Evolutionary conservation across 2,113 vertebrate genomes (phyloP).

Genomic region (Lethenteron camtschaticum): DNA sequence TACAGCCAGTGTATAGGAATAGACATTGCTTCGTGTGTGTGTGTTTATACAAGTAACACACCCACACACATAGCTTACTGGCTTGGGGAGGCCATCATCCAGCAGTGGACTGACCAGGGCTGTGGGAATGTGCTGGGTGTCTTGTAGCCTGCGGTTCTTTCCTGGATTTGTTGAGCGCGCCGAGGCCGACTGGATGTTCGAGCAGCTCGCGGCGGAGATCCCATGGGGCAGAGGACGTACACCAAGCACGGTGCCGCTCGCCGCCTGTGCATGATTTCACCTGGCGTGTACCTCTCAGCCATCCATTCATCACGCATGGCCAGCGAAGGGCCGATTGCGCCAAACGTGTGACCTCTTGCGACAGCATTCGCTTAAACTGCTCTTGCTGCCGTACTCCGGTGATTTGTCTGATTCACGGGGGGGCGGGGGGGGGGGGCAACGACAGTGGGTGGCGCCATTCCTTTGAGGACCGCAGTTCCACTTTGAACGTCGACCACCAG

Average conservation of each 20-base stretch:
- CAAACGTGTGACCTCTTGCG: background rate
- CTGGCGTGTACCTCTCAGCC: background rate
- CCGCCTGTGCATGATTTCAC: background rate
- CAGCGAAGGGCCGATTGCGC: too few relatives aligned
- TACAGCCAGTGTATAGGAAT: background rate
- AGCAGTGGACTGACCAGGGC: background rate
- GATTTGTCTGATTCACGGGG: conserved; percentile 12
- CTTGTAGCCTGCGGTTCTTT: conserved; percentile 33
- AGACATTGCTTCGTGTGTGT: background rate
- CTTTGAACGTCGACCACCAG: too few relatives aligned
- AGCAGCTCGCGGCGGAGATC: conserved; percentile 43
- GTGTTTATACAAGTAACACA: background rate
- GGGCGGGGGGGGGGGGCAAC: too few relatives aligned
- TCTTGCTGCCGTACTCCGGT: background rate
- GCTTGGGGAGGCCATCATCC: too few relatives aligned
- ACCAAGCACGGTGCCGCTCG: conserved; percentile 30
- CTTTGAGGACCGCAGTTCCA: too few relatives aligned
- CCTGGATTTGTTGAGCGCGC: conserved; percentile 41
- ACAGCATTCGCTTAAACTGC: background rate
- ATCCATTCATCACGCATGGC: too few relatives aligned
- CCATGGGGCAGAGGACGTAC: conserved; percentile 72
- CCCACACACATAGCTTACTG: background rate
- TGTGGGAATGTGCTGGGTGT: background rate
- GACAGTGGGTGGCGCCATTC: too few relatives aligned
- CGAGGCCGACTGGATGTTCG: conserved; percentile 63